These are phyloP conservation scores for Caenorhabditis afra DNA, from an alignment of 2,888 invertebrate species.

Conservation along the genomic window DNA sequence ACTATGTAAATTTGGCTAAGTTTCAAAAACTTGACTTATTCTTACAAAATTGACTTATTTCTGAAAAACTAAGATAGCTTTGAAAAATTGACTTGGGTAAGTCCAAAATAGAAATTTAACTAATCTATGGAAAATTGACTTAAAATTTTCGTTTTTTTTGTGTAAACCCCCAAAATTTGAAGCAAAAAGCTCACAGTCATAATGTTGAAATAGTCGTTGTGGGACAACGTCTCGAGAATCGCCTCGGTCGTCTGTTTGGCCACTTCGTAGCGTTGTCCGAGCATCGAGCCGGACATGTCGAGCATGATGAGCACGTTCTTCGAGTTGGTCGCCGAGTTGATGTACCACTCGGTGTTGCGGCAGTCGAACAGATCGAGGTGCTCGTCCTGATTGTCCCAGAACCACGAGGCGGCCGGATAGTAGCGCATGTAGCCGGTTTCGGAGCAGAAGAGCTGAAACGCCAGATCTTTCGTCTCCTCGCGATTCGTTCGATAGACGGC, in stretches of 20 bases:
- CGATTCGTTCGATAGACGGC: slow-evolving; percentile 83
- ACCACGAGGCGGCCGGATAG: slow-evolving; percentile 85
- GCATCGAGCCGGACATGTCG: slow-evolving; percentile 84
- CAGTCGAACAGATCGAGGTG: slow-evolving; percentile 89
- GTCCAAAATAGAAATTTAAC: too few species aligned
- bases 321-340: slow-evolving; percentile 96
- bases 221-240: slow-evolving; percentile 94
- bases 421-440: slow-evolving; percentile 92
- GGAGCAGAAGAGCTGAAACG: slow-evolving; percentile 98
- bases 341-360: slow-evolving; percentile 85
- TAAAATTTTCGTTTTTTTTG: too few species aligned
- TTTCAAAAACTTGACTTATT: too few species aligned
- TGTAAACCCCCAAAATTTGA: too few species aligned
- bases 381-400: slow-evolving; percentile 76
- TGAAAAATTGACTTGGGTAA: too few species aligned
- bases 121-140: too few species aligned
- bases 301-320: slow-evolving; percentile 96
- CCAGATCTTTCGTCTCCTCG: slow-evolving; percentile 78
- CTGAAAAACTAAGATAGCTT: too few species aligned
- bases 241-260: slow-evolving; percentile 91
- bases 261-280: slow-evolving; percentile 88
- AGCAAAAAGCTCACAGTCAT: slow-evolving; percentile 83
- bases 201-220: slow-evolving; percentile 97
- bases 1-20: too few species aligned
- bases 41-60: too few species aligned